Evolutionary conservation across 1,140 invertebrate genomes (phyloP), one percentile per base, ranked within the genome.

Genomic region (Temnothorax curvispinosus): DNA sequence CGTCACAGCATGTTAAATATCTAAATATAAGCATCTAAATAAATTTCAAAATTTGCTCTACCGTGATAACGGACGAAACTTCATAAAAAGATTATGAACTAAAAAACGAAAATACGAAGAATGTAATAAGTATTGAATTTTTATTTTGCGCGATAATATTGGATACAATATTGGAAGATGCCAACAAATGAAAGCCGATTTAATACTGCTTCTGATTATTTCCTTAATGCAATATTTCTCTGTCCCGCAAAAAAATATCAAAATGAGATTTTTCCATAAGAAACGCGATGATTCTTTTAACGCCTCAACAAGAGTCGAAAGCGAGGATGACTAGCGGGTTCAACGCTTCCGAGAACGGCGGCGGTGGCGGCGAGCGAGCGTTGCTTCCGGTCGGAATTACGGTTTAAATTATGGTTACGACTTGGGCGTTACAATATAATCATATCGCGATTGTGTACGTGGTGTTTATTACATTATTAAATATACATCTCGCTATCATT

Each of bases 381-480:
- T 75, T 60, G 85, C 62, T 85, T 86, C 50, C 78, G 44, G 72
- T 85, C 60, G 52, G 77, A 87, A 91, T 90, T 87, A 82, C 87
- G 60, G 81, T 86, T 90, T 88, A 87, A 91, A 91, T 91, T 90
- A 87, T 90, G 77, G 77, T 89, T 87, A 87, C 80, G 62, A 90
- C 86, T 85, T 85, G 88, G 56, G 21, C 80, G 87, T 85, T 88
- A 78, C 69, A 85, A 64, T 47, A 78, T 89, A 89, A 89, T 89
- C 64, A 89, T 88, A 76, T 89, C 88, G 88, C 88, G 77, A 89
- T 89, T 89, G 88, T 89, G 88, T 89, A 86, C 75, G 87, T 81
- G 80, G 56, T 84, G 80, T 89, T 89, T 80, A 58, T 85, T 89
- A 89, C 88, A 67, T 89, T 89, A 87, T 89, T 78, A 89, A 89